Conservation (phyloP, 2,113 vertebrate species). For the Vimba vimba region DNA sequence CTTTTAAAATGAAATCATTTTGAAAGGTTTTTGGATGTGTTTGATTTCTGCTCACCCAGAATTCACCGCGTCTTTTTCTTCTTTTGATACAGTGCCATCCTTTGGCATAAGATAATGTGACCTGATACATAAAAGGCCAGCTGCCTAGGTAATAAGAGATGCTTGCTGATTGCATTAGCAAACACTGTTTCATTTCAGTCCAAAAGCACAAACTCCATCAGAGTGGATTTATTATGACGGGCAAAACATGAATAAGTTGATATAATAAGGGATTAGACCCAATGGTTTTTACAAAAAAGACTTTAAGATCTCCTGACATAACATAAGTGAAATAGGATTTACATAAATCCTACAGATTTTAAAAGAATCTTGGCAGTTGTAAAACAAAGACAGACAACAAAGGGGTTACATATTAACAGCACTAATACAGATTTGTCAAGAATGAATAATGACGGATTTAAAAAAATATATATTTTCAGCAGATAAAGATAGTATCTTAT, state of each 20-base stretch:
- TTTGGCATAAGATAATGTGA: slow-evolving; percentile 23
- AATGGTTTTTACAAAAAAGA: neutral
- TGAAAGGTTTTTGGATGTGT: slow-evolving; percentile 20
- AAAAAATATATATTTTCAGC: neutral
- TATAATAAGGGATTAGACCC: neutral
- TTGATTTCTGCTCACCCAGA: neutral
- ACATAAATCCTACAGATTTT: neutral
- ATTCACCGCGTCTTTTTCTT: neutral
- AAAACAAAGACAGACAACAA: slow-evolving; percentile 6
- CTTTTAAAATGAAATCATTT: slow-evolving; percentile 20
- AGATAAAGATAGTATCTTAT: neutral
- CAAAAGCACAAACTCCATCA: neutral
- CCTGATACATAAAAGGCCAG: neutral
- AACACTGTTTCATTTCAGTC: slow-evolving; percentile 25
- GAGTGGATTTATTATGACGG: neutral
- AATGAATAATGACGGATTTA: neutral
- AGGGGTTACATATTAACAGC: neutral
- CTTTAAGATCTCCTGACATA: slow-evolving; percentile 18
- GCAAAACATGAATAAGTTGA: slow-evolving; percentile 10
- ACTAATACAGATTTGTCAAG: neutral
- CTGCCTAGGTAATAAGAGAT: slow-evolving; percentile 18
- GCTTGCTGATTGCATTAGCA: slow-evolving; percentile 4
- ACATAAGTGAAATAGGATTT: slow-evolving; percentile 30
- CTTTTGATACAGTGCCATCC: neutral
- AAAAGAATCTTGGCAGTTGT: neutral